Percentiles rank a stretch among this genome's conserved stretches.
Evolutionary conservation across 1,140 invertebrate genomes (phyloP).

Genomic region (Cyphomyrmex costatus): DNA sequence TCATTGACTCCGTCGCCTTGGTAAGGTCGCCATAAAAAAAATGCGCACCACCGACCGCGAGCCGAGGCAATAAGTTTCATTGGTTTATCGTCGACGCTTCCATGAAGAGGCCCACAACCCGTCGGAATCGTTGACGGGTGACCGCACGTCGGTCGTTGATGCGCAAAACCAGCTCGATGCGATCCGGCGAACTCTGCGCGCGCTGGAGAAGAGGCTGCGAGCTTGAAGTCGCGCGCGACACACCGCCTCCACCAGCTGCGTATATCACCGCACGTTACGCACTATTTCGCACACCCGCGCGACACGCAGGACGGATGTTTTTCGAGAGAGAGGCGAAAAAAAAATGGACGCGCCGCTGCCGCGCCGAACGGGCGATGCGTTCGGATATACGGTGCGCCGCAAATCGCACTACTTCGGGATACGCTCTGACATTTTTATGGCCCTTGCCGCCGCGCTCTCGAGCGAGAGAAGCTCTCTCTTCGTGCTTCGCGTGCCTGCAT

Average conservation of each 20-base stretch:
- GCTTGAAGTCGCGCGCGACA: conserved; percentile 26
- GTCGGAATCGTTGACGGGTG: conserved; percentile 53
- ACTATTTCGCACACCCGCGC: conserved; percentile 44
- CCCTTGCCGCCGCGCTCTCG: conserved; percentile 44
- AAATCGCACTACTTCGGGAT: conserved; percentile 73
- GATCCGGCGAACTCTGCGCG: conserved; percentile 19
- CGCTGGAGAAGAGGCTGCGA: conserved; percentile 10
- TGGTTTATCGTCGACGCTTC: conserved; percentile 80
- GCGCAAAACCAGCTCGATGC: conserved; percentile 22
- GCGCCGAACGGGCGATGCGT: conserved; percentile 17
- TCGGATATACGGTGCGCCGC: conserved; percentile 72
- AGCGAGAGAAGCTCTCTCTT: conserved; percentile 48
- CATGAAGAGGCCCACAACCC: conserved; percentile 71
- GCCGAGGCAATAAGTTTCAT: conserved; percentile 79
- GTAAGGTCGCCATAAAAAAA: conserved; percentile 76
- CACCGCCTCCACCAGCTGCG: conserved; percentile 16
- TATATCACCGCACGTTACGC: conserved; percentile 72
- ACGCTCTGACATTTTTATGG: conserved; percentile 74
- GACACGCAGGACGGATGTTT: conserved; percentile 59
- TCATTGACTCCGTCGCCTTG: conserved; percentile 73
- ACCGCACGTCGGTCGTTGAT: conserved; percentile 52
- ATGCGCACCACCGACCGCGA: conserved; percentile 74
- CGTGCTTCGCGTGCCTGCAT: conserved; percentile 61
- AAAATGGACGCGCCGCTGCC: not conserved
- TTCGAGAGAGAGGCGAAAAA: conserved; percentile 54